Conservation (phyloP, 1,140 invertebrate species). For the Brachionus calyciflorus region DNA sequence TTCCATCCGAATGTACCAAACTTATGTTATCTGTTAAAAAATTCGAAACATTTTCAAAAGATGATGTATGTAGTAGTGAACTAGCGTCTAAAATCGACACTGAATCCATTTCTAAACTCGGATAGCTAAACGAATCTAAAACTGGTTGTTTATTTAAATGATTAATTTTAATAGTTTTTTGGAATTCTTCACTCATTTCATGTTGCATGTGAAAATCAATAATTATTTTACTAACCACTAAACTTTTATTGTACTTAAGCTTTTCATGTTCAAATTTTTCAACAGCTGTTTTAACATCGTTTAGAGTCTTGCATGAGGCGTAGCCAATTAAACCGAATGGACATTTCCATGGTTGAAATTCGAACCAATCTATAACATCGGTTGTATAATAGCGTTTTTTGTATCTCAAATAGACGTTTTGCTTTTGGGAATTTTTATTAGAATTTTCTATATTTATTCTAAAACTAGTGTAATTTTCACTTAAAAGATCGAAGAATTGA, state of each 20-base stretch:
- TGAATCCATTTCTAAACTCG: slow-evolving; percentile 12
- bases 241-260: background rate
- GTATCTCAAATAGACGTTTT: background rate
- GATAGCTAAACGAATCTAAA: background rate
- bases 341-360: slow-evolving; percentile 1
- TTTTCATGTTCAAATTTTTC: slow-evolving; percentile 28
- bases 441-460: slow-evolving; percentile 13
- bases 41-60: background rate
- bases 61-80: background rate
- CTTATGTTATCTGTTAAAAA: background rate
- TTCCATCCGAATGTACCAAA: background rate
- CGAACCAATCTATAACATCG: slow-evolving; percentile 6
- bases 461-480: background rate
- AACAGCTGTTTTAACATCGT: background rate
- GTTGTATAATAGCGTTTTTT: slow-evolving; percentile 3
- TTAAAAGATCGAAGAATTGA: slow-evolving; percentile 14
- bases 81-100: background rate
- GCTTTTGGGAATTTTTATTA: background rate
- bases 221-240: slow-evolving; percentile 28
- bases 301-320: background rate
- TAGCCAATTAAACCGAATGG: slow-evolving; percentile 7
- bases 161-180: background rate
- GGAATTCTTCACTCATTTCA: slow-evolving; percentile 19
- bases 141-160: background rate
- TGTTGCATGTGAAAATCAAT: slow-evolving; percentile 25